phyloP scores from a whole-genome alignment of 2,113 vertebrate genomes.

The Otus sunia region DNA sequence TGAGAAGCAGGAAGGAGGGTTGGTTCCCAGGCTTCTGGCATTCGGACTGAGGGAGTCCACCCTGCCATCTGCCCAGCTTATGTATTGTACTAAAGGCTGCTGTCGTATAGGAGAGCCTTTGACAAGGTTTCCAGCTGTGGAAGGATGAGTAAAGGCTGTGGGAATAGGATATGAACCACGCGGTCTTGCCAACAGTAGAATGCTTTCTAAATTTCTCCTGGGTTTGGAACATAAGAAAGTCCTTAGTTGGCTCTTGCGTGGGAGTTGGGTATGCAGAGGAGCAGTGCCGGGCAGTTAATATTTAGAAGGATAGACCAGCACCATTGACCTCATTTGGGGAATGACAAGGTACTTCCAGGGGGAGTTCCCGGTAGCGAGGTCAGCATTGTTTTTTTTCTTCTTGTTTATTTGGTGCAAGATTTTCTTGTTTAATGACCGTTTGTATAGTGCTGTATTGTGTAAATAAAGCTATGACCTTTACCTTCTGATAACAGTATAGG shows the following conservation, averaged over 20 bases:
- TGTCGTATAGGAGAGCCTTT: slow-evolving; percentile 34
- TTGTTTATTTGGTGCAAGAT: slow-evolving; percentile 22
- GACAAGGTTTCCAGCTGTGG: slow-evolving; percentile 68
- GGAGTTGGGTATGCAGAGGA: neutral
- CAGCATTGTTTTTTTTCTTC: slow-evolving; percentile 19
- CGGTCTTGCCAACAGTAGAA: slow-evolving; percentile 29
- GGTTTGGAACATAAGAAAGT: slow-evolving; percentile 8
- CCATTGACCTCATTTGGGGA: neutral
- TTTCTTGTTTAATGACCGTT: slow-evolving; percentile 11
- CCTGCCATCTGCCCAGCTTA: slow-evolving; percentile 60
- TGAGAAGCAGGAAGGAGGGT: slow-evolving; percentile 67
- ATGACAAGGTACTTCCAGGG: neutral
- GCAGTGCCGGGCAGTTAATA: slow-evolving; percentile 2
- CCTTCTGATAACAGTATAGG: slow-evolving; percentile 26
- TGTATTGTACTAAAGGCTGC: slow-evolving; percentile 48
- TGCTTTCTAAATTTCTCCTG: slow-evolving; percentile 53
- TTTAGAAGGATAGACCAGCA: neutral
- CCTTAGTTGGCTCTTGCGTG: neutral
- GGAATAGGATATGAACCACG: slow-evolving; percentile 55
- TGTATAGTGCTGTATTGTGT: slow-evolving; percentile 34
- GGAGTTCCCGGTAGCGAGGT: slow-evolving; percentile 8
- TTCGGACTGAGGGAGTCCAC: slow-evolving; percentile 24
- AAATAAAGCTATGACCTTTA: slow-evolving; percentile 65
- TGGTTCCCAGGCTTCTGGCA: slow-evolving; percentile 69
- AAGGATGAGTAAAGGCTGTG: slow-evolving; percentile 66